Conservation (phyloP, 2,888 invertebrate genomes). For the Caenorhabditis angaria region DNA sequence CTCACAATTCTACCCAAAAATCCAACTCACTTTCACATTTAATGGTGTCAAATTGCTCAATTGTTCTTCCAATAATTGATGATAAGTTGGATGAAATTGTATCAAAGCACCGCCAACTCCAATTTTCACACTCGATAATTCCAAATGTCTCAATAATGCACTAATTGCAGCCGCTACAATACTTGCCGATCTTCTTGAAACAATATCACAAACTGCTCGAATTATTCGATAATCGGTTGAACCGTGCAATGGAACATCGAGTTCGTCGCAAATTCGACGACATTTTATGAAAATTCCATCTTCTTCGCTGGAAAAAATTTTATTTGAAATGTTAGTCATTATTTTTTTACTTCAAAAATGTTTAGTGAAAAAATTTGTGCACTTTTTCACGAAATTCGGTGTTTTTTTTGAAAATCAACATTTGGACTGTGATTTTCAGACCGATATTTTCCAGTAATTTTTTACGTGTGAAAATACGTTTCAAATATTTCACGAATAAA, state of each 20-base stretch:
- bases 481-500: too few relatives aligned
- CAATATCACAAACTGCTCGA: constrained; percentile 69
- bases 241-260: constrained; percentile 71
- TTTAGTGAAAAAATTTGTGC: too few relatives aligned
- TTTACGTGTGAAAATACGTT: too few relatives aligned
- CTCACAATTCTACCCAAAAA: constrained; percentile 6
- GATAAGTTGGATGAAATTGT: constrained; percentile 72
- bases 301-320: constrained; percentile 63
- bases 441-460: too few relatives aligned
- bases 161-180: constrained; percentile 72
- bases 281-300: constrained; percentile 65
- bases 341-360: too few relatives aligned
- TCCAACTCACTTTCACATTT: constrained; percentile 55
- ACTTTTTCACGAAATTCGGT: too few relatives aligned
- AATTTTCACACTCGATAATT: constrained; percentile 61
- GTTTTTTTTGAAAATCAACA: too few relatives aligned
- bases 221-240: constrained; percentile 68
- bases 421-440: too few relatives aligned
- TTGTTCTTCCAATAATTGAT: constrained; percentile 63
- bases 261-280: constrained; percentile 71
- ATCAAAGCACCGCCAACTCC: constrained; percentile 72
- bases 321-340: too few relatives aligned
- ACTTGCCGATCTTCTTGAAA: constrained; percentile 67
- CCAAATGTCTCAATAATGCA: constrained; percentile 69
- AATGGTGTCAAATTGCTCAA: constrained; percentile 66